phyloP scores from a whole-genome alignment of 2,113 vertebrate genomes.

The Etheostoma cragini region DNA sequence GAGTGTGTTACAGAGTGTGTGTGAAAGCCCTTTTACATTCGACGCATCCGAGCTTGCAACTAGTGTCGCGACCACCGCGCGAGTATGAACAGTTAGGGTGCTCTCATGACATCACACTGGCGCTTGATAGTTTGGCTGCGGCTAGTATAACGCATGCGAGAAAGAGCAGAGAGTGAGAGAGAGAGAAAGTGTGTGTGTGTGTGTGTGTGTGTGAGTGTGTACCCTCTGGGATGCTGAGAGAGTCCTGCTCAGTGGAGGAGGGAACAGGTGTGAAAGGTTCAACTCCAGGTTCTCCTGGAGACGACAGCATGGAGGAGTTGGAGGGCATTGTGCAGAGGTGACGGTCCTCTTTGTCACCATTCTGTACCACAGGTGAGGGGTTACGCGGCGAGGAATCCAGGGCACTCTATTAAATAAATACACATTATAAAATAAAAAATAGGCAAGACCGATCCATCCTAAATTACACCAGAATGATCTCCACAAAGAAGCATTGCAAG shows the following conservation, averaged over 20 bases:
- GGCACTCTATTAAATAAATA: conserved; percentile 79
- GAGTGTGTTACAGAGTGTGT: too few species aligned
- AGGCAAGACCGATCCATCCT: too few species aligned
- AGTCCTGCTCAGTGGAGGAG: conserved; percentile 87
- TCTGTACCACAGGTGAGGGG: conserved; percentile 91
- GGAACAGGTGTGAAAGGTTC: conserved; percentile 83
- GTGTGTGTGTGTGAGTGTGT: neutral
- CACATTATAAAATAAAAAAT: neutral
- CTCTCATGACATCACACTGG: too few species aligned
- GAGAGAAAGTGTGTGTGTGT: neutral
- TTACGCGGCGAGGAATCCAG: conserved; percentile 95
- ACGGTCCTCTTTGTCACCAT: conserved; percentile 97
- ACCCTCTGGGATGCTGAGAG: conserved; percentile 92
- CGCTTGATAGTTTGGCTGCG: too few species aligned
- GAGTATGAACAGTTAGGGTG: too few species aligned
- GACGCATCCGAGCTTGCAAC: too few species aligned
- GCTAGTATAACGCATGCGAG: too few species aligned
- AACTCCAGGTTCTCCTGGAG: conserved; percentile 85
- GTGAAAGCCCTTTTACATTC: too few species aligned
- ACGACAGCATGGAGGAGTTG: conserved; percentile 87
- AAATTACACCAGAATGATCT: neutral
- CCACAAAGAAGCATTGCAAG: too few species aligned
- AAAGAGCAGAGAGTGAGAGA: too few species aligned
- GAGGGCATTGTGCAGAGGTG: conserved; percentile 88
- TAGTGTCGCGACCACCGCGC: too few species aligned